phyloP scores from a whole-genome alignment of 2,888 invertebrate species.

The Noctua fimbriata region DNA sequence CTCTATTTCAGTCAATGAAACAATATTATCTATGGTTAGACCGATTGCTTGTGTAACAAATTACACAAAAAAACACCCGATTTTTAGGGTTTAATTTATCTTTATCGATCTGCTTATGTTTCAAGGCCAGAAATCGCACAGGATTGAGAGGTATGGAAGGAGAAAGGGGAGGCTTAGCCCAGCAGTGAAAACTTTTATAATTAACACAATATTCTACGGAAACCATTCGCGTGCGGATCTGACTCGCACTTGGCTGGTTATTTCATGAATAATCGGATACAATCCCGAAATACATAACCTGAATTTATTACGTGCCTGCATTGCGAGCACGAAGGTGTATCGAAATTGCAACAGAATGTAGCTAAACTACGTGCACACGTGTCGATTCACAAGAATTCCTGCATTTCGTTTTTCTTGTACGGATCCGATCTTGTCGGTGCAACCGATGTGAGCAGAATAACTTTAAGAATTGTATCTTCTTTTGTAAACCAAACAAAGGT shows the following conservation, averaged over 20 bases:
- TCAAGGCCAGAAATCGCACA: neutral
- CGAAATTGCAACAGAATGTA: slow-evolving; percentile 33
- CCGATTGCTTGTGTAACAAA: neutral
- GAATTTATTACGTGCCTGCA: slow-evolving; percentile 15
- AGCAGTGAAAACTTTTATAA: neutral
- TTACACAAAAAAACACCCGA: neutral
- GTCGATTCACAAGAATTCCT: slow-evolving; percentile 37
- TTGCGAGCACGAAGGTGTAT: slow-evolving; percentile 13
- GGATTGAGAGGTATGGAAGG: neutral
- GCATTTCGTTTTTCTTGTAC: slow-evolving; percentile 38
- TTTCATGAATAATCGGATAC: neutral
- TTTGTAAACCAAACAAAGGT: neutral
- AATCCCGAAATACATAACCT: neutral
- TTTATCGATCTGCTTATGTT: neutral
- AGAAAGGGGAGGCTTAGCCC: neutral
- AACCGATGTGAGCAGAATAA: slow-evolving; percentile 41
- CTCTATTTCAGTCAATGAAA: neutral
- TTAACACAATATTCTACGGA: too few relatives aligned
- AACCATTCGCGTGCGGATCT: neutral
- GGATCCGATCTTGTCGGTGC: slow-evolving; percentile 14
- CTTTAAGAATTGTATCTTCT: slow-evolving; percentile 28
- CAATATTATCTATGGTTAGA: neutral
- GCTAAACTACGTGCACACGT: slow-evolving; percentile 43
- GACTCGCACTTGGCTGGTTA: neutral
- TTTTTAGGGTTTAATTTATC: neutral